Conservation (phyloP, 2,113 vertebrate genomes). For the Clarias macrocephalus region DNA sequence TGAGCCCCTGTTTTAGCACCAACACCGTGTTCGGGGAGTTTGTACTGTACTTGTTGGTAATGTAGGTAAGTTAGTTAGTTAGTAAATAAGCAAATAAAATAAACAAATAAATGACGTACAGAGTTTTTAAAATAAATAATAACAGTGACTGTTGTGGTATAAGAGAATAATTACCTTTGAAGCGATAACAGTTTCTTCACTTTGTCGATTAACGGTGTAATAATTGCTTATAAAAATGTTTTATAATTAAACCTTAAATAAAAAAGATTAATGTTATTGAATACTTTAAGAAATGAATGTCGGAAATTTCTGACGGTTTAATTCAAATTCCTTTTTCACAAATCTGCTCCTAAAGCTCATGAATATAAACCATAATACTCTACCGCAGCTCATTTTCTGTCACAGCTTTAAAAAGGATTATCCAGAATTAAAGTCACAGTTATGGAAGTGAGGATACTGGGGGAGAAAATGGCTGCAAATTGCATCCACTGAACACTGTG, state of each 20-base stretch:
- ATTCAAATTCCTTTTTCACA: background rate
- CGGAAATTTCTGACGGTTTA: background rate
- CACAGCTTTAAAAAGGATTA: slow-evolving; percentile 11
- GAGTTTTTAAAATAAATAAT: background rate
- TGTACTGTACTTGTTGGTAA: too few species aligned
- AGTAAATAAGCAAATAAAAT: too few species aligned
- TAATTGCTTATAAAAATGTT: background rate
- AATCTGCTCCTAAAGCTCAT: background rate
- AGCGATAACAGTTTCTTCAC: background rate
- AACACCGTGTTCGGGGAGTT: too few species aligned
- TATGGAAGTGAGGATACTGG: background rate
- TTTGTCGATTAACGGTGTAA: background rate
- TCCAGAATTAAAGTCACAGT: background rate
- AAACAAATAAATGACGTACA: too few species aligned
- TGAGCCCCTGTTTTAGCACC: too few species aligned
- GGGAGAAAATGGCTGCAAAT: background rate
- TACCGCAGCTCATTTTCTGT: background rate
- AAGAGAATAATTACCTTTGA: background rate
- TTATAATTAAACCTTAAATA: background rate
- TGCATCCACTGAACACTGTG: background rate
- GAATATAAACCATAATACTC: background rate
- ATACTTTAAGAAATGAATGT: background rate
- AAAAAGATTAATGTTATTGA: background rate
- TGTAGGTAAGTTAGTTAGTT: too few species aligned
- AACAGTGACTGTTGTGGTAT: background rate